Base-by-base conservation (phyloP, 1,140 invertebrate genomes). In the Planococcus citri region DNA sequence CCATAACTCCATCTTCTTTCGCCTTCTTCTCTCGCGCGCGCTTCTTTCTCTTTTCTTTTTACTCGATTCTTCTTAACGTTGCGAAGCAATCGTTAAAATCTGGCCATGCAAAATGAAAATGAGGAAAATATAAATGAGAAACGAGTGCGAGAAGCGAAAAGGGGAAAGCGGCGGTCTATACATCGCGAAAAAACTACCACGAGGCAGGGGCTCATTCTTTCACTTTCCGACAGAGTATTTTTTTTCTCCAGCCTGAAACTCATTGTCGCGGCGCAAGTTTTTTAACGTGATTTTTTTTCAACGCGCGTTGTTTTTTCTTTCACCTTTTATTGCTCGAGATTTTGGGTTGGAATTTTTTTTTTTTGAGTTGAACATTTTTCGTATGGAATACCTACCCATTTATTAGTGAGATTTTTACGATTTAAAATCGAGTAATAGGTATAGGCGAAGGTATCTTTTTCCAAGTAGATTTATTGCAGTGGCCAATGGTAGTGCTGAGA, bases 31-130 rank as follows among this genome's bases (percentile, higher is more conserved):
- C 17, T 68, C 21, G 68, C 72, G 72, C 25, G 70, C 38, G 58
- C n/a, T 10, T 38, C 68, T 64, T 70, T 29, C 57, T 68, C 17
- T 69, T 64, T 71, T 69, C 68, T 70, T 71, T 69, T 69, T 68
- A 69, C 71, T 67, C 70, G 68, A 29, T 61, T 71, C 70, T 69
- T 71, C 71, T 71, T 71, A 69, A 71, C 51, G 68, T 38, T 69
- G 68, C 37, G 60, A 69, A 70, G 71, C 72, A 74, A 74, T 74
- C 73, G 73, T 74, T 74, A 74, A 74, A 74, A 74, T 74, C 73
- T 73, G 73, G 73, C 73, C 73, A 71, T 71, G 72, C 73, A 71
- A 73, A 73, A 73, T 73, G 73, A 74, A 72, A 72, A 60, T 64
- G 71, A 38, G 71, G 72, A 73, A 72, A 72, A 72, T 74, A 74